These are phyloP conservation scores for Daptonema setosum DNA, from an alignment of 2,888 invertebrate genomes.

Conservation along the genomic window DNA sequence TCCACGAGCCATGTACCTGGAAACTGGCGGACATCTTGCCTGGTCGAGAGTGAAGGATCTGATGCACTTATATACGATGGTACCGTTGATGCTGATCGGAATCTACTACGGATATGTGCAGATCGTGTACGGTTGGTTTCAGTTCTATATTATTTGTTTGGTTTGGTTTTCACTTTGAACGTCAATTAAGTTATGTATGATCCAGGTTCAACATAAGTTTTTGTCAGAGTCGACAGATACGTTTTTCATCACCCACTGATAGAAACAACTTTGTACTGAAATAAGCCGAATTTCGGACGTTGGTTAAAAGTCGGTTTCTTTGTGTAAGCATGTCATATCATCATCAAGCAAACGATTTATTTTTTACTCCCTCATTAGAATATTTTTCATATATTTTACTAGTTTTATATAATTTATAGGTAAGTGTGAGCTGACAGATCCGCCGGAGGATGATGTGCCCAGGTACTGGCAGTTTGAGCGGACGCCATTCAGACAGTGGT, in stretches of 20 bases:
- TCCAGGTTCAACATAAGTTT: too few species aligned
- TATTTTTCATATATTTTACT: too few species aligned
- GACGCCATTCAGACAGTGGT: not conserved
- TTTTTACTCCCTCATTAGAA: too few species aligned
- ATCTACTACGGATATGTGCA: not conserved
- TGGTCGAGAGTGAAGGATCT: not conserved
- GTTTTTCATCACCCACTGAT: too few species aligned
- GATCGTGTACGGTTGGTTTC: not conserved
- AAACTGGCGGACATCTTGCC: not conserved
- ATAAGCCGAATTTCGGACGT: too few species aligned
- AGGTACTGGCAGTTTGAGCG: not conserved
- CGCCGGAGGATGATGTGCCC: not conserved
- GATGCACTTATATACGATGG: not conserved
- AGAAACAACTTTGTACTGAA: too few species aligned
- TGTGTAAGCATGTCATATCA: too few species aligned
- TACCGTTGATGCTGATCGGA: not conserved
- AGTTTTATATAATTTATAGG: not conserved
- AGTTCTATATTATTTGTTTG: not conserved
- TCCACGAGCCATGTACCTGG: not conserved
- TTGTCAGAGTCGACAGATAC: not conserved
- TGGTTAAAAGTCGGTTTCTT: too few species aligned
- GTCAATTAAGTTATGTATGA: too few species aligned
- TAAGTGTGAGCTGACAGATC: not conserved
- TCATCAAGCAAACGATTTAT: too few species aligned
- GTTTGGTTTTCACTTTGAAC: not conserved